phyloP scores from a whole-genome alignment of 2,113 vertebrate genomes.

The Vidua macroura region DNA sequence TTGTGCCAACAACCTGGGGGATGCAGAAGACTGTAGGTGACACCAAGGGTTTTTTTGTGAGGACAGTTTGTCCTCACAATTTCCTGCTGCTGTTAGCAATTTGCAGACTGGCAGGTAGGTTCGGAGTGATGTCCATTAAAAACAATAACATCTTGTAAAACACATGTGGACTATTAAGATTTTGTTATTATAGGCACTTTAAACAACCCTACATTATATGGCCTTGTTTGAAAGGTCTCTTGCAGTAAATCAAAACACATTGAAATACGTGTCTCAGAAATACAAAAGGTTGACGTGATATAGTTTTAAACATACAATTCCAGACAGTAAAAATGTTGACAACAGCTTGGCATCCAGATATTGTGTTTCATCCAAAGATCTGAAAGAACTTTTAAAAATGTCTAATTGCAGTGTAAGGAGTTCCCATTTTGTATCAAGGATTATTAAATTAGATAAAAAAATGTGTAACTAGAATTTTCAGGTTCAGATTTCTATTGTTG shows the following conservation, averaged over 20 bases:
- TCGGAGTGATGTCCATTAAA: background rate
- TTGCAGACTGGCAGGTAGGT: background rate
- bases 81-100: background rate
- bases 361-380: background rate
- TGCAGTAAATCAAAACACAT: background rate
- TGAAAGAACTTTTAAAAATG: conserved; percentile 16
- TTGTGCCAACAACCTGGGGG: background rate
- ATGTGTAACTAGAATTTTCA: background rate
- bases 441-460: background rate
- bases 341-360: background rate
- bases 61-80: background rate
- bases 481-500: background rate
- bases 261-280: background rate
- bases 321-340: background rate
- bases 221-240: background rate
- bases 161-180: background rate
- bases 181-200: conserved; percentile 6
- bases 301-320: background rate
- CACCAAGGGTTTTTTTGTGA: background rate
- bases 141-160: background rate
- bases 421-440: background rate
- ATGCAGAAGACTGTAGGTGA: background rate
- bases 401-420: background rate
- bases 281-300: background rate
- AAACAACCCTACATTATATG: background rate